Base-by-base conservation (phyloP, 1,140 invertebrate species). In the Formica selysi region DNA sequence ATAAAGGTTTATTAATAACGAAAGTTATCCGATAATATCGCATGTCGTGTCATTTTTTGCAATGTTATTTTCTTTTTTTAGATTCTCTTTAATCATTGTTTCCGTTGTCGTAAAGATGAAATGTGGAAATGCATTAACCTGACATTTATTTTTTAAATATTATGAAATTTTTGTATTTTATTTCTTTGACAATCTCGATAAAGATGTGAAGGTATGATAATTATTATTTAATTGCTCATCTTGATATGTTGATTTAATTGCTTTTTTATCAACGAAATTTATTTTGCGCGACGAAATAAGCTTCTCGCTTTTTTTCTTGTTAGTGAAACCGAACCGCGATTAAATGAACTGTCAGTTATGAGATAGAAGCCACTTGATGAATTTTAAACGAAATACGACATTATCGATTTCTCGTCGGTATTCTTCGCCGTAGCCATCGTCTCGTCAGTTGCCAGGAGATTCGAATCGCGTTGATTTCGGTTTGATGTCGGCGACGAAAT, bases 381-480 rank as follows among this genome's bases (percentile, higher is more conserved):
- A 83, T 83, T 74, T 83, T 36, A 74, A 83, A 74, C n/a, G 68
- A 83, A 83, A 83, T 62, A 36, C 79, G 26, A 73, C 38, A 74
- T 83, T 83, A 83, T 83, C 57, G 79, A 83, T 83, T 62, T 29
- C 38, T 44, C 54, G 26, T 7, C 67, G 51, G 38, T 51, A 4
- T 44, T 36, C 36, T 13, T 54, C 38, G 51, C 26, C 41, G 22
- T 51, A 29, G 32, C 13, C 5, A 26, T n/a, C 22, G 19, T 73
- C 11, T 83, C 38, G 36, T 10, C 51, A 67, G 22, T 81, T 59
- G 79, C 79, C 79, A 83, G 48, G 79, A 61, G 73, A 36, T 57
- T 73, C 22, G n/a, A 51, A 16, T 13, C 76, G 19, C 51, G 41
- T 83, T 74, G 79, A 81, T 81, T 81, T 73, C 19, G 26, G 38